These are phyloP conservation scores for Cyclina sinensis DNA, from an alignment of 1,140 invertebrate species.

Conservation along the genomic window DNA sequence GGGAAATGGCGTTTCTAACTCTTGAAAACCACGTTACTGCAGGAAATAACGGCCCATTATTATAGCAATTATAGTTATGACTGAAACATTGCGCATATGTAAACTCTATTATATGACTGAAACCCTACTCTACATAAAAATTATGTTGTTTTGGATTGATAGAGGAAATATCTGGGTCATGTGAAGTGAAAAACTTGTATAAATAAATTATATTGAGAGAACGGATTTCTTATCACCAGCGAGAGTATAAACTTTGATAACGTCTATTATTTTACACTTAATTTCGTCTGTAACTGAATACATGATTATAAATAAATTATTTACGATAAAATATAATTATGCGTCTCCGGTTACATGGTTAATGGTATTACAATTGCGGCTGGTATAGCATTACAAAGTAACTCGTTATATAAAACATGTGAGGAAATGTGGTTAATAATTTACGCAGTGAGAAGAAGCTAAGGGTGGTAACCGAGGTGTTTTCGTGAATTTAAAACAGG, in stretches of 20 bases:
- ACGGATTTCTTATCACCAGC: constrained; percentile 45
- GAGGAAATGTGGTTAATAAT: background rate
- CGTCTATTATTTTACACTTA: constrained; percentile 68
- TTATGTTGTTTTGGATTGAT: constrained; percentile 45
- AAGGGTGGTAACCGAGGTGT: too few species aligned
- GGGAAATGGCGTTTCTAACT: constrained; percentile 28
- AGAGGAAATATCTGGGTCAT: constrained; percentile 43
- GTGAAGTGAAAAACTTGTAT: constrained; percentile 40
- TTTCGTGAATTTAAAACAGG: too few species aligned
- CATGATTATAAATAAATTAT: constrained; percentile 63
- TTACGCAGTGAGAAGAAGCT: background rate
- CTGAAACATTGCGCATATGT: constrained; percentile 58
- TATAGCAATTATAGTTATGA: constrained; percentile 64
- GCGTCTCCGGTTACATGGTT: constrained; percentile 31
- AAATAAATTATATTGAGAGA: constrained; percentile 67
- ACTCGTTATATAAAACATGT: background rate
- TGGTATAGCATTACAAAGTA: background rate
- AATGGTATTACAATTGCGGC: constrained; percentile 24
- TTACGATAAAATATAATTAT: constrained; percentile 66
- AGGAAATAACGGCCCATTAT: constrained; percentile 63
- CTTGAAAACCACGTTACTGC: constrained; percentile 31
- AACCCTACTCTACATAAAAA: constrained; percentile 57
- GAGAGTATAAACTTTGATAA: constrained; percentile 54
- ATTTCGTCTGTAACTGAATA: constrained; percentile 62
- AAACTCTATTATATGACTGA: constrained; percentile 60